phyloP scores from a whole-genome alignment of 2,888 invertebrate genomes.

The Atherix ibis region DNA sequence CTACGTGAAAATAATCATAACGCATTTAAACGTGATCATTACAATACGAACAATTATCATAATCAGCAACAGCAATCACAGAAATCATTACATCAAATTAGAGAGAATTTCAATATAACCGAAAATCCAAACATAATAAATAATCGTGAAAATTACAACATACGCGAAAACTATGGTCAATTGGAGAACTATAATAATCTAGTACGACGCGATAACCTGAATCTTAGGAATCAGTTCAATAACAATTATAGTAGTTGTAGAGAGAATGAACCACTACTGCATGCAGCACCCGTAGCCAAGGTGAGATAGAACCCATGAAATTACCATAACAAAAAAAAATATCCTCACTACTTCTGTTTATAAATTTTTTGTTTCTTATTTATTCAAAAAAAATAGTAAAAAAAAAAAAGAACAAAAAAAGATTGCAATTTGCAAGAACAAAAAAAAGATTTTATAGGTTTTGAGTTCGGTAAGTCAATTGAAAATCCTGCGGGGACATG shows the following conservation, averaged over 20 bases:
- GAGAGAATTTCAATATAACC: constrained; percentile 32
- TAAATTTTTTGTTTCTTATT: too few relatives aligned
- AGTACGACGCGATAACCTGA: constrained; percentile 15
- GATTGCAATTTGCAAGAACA: too few relatives aligned
- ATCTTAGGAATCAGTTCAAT: constrained; percentile 20
- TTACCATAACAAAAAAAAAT: too few relatives aligned
- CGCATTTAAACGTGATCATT: constrained; percentile 12
- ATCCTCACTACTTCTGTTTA: too few relatives aligned
- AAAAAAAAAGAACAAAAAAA: too few relatives aligned
- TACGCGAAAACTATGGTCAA: constrained; percentile 19
- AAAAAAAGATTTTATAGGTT: not conserved
- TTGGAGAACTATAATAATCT: constrained; percentile 21
- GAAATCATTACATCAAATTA: constrained; percentile 33
- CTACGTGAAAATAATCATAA: constrained; percentile 21
- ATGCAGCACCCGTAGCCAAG: constrained; percentile 31
- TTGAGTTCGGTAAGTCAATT: too few relatives aligned
- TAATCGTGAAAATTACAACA: constrained; percentile 22
- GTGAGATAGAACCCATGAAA: too few relatives aligned
- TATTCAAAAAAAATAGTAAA: too few relatives aligned
- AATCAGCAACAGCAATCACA: constrained; percentile 24
- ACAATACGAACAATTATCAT: constrained; percentile 13
- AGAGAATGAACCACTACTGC: constrained; percentile 33
- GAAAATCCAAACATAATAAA: constrained; percentile 27
- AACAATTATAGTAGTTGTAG: constrained; percentile 28
- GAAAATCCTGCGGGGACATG: too few relatives aligned